Evolutionary conservation across 2,888 invertebrate species (phyloP).

Genomic region (Gibbula magus): DNA sequence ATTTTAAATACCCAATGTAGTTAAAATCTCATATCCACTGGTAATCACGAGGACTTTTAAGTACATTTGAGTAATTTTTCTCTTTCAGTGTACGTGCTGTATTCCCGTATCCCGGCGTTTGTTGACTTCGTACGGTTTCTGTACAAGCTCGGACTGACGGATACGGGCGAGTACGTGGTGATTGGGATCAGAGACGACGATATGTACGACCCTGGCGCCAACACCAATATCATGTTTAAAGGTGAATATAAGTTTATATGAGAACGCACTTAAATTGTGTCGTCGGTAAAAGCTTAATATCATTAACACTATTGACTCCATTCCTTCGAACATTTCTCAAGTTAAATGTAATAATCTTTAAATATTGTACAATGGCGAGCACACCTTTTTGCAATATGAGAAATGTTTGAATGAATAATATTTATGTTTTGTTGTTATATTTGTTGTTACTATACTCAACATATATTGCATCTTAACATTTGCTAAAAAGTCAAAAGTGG

Average conservation of each 20-base stretch:
- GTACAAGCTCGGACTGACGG: constrained; percentile 82
- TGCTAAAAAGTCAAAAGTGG: no score
- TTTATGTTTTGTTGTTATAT: no score
- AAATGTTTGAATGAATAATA: no score
- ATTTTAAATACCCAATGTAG: neutral
- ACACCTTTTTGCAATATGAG: no score
- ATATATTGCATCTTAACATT: neutral
- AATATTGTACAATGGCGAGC: no score
- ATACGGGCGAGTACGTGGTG: constrained; percentile 92
- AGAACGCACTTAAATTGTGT: no score
- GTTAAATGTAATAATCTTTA: neutral
- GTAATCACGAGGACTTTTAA: neutral
- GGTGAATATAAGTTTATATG: constrained; percentile 23
- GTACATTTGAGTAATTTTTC: neutral
- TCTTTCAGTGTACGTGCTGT: constrained; percentile 88
- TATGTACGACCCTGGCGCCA: constrained; percentile 44
- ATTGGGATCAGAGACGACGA: constrained; percentile 87
- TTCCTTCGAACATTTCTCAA: neutral
- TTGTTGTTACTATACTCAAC: no score
- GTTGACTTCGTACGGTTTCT: constrained; percentile 90
- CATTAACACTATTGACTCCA: neutral
- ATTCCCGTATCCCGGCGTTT: constrained; percentile 92
- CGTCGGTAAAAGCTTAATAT: no score
- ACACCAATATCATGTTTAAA: constrained; percentile 51
- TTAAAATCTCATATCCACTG: neutral